Evolutionary conservation across 2,113 vertebrate species (phyloP).

Genomic region (Pao palembangensis): DNA sequence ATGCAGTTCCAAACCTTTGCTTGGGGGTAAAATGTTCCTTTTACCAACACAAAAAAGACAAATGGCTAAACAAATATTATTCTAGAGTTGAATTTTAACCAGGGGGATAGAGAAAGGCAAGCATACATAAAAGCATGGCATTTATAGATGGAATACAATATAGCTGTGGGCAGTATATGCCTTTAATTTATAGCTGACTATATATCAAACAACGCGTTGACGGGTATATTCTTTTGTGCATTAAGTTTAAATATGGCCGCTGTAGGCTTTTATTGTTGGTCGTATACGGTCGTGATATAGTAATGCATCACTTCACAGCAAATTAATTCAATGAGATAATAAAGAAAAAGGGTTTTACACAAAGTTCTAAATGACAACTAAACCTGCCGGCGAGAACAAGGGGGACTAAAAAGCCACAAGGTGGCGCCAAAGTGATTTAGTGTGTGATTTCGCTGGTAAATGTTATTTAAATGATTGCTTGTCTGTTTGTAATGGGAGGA

Average conservation of each 20-base stretch:
- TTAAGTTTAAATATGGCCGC: too few species aligned
- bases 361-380: constrained; percentile 10
- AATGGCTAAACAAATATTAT: neutral
- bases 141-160: neutral
- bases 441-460: too few species aligned
- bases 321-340: neutral
- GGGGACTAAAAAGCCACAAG: constrained; percentile 42
- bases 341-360: neutral
- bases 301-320: neutral
- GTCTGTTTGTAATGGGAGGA: too few species aligned
- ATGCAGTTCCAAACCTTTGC: too few species aligned
- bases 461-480: too few species aligned
- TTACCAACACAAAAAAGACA: neutral
- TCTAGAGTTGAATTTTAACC: neutral
- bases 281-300: neutral
- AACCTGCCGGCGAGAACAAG: constrained; percentile 29
- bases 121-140: neutral
- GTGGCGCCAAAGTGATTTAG: constrained; percentile 37
- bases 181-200: neutral
- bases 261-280: neutral
- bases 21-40: too few species aligned
- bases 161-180: neutral
- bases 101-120: neutral
- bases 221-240: too few species aligned
- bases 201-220: neutral